Percentiles rank a stretch among this genome's conserved stretches.
phyloP scores from a whole-genome alignment of 1,140 invertebrate species.

The Neodiprion pinetum region DNA sequence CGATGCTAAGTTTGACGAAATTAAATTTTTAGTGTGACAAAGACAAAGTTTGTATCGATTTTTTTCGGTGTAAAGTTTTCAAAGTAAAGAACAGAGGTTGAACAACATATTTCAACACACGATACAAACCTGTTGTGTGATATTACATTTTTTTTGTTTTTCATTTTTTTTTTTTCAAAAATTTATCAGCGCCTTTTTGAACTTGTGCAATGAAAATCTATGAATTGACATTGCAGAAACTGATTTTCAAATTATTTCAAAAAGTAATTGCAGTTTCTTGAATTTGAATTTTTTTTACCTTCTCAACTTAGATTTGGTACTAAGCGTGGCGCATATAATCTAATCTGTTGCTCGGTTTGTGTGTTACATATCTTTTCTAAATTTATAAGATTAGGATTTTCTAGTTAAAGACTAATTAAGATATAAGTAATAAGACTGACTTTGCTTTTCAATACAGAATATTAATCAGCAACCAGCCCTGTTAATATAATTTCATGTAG shows the following conservation, averaged over 20 bases:
- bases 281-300: neutral
- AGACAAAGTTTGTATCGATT: neutral
- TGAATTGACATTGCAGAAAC: no score
- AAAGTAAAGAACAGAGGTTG: neutral
- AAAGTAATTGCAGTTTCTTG: neutral
- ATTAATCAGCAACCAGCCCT: no score
- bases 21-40: neutral
- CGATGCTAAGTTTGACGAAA: neutral
- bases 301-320: neutral
- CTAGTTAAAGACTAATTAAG: no score
- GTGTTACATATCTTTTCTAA: no score
- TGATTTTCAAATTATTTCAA: neutral
- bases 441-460: no score
- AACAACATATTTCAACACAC: neutral
- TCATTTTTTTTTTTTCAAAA: neutral
- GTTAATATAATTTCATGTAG: no score
- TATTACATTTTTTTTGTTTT: neutral
- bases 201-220: neutral
- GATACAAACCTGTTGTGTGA: neutral
- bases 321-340: neutral
- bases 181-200: neutral
- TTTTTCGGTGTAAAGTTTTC: neutral
- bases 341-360: neutral
- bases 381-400: no score
- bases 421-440: no score